These are phyloP conservation scores for Perca fluviatilis DNA, from an alignment of 2,113 vertebrate species.

Conservation along the genomic window DNA sequence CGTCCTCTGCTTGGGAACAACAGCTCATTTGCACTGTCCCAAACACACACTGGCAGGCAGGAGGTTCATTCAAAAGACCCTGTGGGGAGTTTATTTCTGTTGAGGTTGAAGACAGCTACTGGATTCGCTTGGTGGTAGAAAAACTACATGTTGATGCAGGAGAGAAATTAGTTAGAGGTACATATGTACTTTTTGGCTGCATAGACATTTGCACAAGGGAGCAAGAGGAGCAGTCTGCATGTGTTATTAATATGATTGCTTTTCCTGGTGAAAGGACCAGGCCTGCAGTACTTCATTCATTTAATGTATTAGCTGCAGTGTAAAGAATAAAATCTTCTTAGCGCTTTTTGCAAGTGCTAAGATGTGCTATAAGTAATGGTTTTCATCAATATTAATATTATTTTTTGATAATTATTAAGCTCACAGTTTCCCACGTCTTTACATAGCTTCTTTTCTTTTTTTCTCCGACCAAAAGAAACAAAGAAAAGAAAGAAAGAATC, in stretches of 20 bases:
- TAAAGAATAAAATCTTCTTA: background rate
- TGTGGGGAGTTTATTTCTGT: conserved; percentile 44
- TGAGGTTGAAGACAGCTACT: conserved; percentile 25
- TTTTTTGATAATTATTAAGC: background rate
- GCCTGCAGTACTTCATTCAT: background rate
- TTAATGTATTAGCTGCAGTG: background rate
- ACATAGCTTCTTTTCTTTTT: background rate
- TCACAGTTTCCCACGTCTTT: background rate
- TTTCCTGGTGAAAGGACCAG: conserved; percentile 34
- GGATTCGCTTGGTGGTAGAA: conserved; percentile 22
- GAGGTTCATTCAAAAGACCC: conserved; percentile 54
- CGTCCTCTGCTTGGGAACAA: conserved; percentile 76
- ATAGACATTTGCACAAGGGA: background rate
- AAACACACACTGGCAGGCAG: conserved; percentile 56
- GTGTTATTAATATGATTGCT: conserved; percentile 51
- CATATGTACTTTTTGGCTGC: conserved; percentile 36
- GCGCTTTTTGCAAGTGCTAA: background rate
- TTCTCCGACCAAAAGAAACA: background rate
- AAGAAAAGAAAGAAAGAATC: background rate
- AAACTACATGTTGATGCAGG: conserved; percentile 23
- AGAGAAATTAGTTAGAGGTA: conserved; percentile 40
- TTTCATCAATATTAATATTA: background rate
- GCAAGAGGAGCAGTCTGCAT: conserved; percentile 24
- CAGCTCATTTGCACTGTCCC: conserved; percentile 78
- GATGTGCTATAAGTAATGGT: background rate